These are phyloP conservation scores for Scaptodrosophila latifasciaeformis DNA, from an alignment of 2,888 invertebrate genomes.

Conservation along the genomic window DNA sequence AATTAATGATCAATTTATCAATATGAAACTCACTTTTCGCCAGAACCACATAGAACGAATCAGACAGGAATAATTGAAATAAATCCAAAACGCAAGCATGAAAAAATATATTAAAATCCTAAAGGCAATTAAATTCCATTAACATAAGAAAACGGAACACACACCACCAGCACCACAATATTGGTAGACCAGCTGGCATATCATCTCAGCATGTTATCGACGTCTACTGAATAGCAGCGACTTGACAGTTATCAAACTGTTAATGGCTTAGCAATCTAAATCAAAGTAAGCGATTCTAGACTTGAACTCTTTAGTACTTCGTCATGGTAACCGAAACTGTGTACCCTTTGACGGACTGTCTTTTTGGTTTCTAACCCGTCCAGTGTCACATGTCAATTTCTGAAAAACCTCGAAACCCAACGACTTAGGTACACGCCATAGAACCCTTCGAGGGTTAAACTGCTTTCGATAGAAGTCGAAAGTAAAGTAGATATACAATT, in stretches of 20 bases:
- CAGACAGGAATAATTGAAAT: constrained; percentile 19
- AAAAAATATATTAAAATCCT: constrained; percentile 28
- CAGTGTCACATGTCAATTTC: constrained; percentile 65
- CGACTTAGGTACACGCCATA: too few species aligned
- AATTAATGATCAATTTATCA: not conserved
- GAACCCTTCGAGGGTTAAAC: too few species aligned
- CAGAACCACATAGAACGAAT: constrained; percentile 14
- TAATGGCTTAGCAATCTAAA: constrained; percentile 43
- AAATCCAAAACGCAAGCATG: constrained; percentile 31
- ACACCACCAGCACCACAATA: not conserved
- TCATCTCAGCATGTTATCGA: constrained; percentile 13
- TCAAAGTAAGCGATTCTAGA: constrained; percentile 18
- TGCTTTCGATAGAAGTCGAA: too few species aligned
- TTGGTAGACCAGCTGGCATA: not conserved
- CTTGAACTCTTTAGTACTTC: constrained; percentile 25
- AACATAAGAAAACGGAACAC: constrained; percentile 27
- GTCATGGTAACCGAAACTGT: constrained; percentile 36
- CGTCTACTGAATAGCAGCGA: constrained; percentile 32
- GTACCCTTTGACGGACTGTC: constrained; percentile 8
- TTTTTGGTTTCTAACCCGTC: constrained; percentile 13
- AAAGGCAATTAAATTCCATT: constrained; percentile 34
- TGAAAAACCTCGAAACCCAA: constrained; percentile 22
- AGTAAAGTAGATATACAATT: not conserved
- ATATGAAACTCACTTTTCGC: not conserved
- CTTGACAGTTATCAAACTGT: constrained; percentile 40